Evolutionary conservation across 2,888 invertebrate species (phyloP).

Genomic region (Graphium colonna): DNA sequence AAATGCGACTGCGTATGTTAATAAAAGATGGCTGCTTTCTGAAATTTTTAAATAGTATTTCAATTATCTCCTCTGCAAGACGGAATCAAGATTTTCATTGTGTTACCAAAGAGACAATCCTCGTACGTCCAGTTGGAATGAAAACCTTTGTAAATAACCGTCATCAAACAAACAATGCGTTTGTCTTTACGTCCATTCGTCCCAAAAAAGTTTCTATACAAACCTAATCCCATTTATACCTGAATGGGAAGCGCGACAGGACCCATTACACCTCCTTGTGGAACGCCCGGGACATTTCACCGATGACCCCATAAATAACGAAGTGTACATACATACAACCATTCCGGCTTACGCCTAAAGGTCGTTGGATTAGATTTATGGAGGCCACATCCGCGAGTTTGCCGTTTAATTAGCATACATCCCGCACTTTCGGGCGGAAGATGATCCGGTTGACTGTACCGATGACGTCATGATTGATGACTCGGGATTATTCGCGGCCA

Average conservation of each 20-base stretch:
- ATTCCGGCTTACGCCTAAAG: conserved; percentile 28
- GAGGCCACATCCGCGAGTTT: conserved; percentile 42
- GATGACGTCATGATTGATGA: conserved; percentile 12
- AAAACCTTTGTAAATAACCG: no score
- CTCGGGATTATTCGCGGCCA: not conserved
- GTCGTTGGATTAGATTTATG: conserved; percentile 44
- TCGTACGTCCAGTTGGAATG: no score
- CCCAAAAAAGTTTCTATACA: no score
- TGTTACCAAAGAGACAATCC: no score
- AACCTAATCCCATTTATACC: not conserved
- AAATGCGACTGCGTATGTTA: no score
- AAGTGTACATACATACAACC: conserved; percentile 14
- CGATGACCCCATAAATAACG: conserved; percentile 23
- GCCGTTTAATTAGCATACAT: conserved; percentile 55
- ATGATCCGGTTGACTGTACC: conserved; percentile 39
- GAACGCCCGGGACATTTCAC: conserved; percentile 18
- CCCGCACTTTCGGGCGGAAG: conserved; percentile 44
- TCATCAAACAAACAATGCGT: no score
- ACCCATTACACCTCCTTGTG: conserved; percentile 17
- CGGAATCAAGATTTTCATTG: no score
- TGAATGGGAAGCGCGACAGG: not conserved
- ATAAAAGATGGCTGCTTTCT: no score
- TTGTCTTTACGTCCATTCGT: no score
- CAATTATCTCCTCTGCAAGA: no score
- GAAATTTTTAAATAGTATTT: no score